Percentiles rank a stretch among this genome's conserved stretches.
These are phyloP conservation scores for Cydia amplana DNA, from an alignment of 1,140 invertebrate genomes.

Conservation along the genomic window DNA sequence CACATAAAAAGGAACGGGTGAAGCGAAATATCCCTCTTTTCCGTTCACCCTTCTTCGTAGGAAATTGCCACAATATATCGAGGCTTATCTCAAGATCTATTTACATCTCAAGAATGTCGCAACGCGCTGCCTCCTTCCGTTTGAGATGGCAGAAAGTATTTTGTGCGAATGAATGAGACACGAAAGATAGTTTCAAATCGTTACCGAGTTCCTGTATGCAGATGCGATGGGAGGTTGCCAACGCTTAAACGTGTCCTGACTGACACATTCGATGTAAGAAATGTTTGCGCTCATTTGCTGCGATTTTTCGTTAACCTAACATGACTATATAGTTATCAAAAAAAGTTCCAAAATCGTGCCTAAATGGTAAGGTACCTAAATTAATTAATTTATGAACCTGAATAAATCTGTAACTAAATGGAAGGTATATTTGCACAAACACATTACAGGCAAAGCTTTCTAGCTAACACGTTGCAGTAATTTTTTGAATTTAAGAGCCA, in stretches of 20 bases:
- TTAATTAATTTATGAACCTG: too few relatives aligned
- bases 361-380: too few relatives aligned
- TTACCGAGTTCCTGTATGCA: constrained; percentile 5
- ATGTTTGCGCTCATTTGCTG: background rate
- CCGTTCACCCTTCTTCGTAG: constrained; percentile 48
- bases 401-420: too few relatives aligned
- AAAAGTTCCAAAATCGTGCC: too few relatives aligned
- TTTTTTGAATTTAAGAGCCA: too few relatives aligned
- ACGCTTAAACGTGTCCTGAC: background rate
- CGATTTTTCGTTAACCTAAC: background rate
- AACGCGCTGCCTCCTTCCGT: constrained; percentile 43
- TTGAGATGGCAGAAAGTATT: constrained; percentile 33
- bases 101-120: constrained; percentile 50
- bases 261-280: background rate
- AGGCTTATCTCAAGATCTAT: constrained; percentile 54
- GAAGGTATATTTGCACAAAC: too few relatives aligned
- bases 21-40: constrained; percentile 45
- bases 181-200: constrained; percentile 36
- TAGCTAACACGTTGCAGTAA: too few relatives aligned
- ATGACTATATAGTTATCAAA: too few relatives aligned
- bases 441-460: too few relatives aligned
- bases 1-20: constrained; percentile 49
- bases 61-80: constrained; percentile 56
- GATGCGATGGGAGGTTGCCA: background rate
- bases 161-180: constrained; percentile 38